These are phyloP conservation scores for Mellilla xanthometata DNA, from an alignment of 2,888 invertebrate species.

Conservation along the genomic window DNA sequence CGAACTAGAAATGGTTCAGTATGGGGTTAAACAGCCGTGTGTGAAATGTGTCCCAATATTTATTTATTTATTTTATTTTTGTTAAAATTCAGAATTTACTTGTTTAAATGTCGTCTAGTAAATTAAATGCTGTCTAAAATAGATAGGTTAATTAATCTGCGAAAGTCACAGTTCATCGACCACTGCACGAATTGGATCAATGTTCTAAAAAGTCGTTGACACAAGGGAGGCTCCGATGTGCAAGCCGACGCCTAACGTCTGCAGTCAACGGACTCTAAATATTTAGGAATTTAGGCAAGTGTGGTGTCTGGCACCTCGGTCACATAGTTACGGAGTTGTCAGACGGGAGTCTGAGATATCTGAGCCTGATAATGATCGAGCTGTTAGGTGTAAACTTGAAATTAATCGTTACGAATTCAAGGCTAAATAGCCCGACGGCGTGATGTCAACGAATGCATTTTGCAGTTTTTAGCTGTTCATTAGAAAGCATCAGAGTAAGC, in stretches of 20 bases:
- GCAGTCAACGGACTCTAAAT: slow-evolving; percentile 43
- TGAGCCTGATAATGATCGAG: slow-evolving; percentile 10
- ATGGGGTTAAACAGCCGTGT: too few species aligned
- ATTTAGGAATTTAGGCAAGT: slow-evolving; percentile 38
- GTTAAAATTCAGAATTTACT: too few species aligned
- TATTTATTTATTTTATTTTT: too few species aligned
- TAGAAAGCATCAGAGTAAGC: not conserved
- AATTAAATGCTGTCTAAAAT: too few species aligned
- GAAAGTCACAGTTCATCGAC: slow-evolving; percentile 15
- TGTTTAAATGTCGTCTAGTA: too few species aligned
- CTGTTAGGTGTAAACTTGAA: slow-evolving; percentile 20
- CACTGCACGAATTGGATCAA: slow-evolving; percentile 48
- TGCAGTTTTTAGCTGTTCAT: slow-evolving; percentile 8
- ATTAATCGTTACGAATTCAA: slow-evolving; percentile 3
- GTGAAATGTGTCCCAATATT: too few species aligned
- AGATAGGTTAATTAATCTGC: too few species aligned
- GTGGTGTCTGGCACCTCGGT: slow-evolving; percentile 25
- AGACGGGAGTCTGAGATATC: slow-evolving; percentile 18
- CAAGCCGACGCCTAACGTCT: slow-evolving; percentile 36
- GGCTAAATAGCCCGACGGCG: not conserved
- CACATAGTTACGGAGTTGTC: slow-evolving; percentile 23
- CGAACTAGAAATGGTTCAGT: too few species aligned
- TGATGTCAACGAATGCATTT: slow-evolving; percentile 13
- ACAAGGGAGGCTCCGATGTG: slow-evolving; percentile 46
- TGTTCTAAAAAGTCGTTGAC: slow-evolving; percentile 54